phyloP scores from a whole-genome alignment of 2,888 invertebrate species.

The Ochropleura leucogaster region DNA sequence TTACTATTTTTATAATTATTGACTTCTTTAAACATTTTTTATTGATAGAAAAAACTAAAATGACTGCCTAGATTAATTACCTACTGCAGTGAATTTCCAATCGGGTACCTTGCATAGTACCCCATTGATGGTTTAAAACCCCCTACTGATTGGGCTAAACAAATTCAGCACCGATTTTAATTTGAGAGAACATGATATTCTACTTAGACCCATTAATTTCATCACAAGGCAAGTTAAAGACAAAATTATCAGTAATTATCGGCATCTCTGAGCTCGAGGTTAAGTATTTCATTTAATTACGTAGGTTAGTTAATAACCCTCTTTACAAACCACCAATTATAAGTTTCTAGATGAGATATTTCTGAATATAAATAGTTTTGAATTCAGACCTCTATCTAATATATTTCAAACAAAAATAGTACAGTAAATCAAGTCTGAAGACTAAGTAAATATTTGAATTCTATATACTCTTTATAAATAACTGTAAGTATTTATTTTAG shows the following conservation, averaged over 20 bases:
- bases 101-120: not conserved
- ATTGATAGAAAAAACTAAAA: not conserved
- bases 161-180: slow-evolving; percentile 5
- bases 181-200: slow-evolving; percentile 13
- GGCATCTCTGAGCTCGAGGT: not conserved
- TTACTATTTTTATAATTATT: not conserved
- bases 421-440: not conserved
- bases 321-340: slow-evolving; percentile 11
- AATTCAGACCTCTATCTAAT: not conserved
- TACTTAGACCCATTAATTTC: slow-evolving; percentile 5
- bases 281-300: not conserved
- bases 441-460: slow-evolving; percentile 3
- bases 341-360: slow-evolving; percentile 18
- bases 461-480: not conserved
- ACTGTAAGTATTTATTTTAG: too few species aligned
- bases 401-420: not conserved
- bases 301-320: not conserved
- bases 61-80: not conserved
- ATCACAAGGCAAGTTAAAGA: slow-evolving; percentile 3
- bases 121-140: not conserved
- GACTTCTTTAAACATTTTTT: not conserved
- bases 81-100: not conserved
- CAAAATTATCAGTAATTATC: slow-evolving; percentile 10
- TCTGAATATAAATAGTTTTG: not conserved
- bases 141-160: too few species aligned